Base-by-base conservation (phyloP, 2,888 invertebrate genomes). In the Phalangium opilio region DNA sequence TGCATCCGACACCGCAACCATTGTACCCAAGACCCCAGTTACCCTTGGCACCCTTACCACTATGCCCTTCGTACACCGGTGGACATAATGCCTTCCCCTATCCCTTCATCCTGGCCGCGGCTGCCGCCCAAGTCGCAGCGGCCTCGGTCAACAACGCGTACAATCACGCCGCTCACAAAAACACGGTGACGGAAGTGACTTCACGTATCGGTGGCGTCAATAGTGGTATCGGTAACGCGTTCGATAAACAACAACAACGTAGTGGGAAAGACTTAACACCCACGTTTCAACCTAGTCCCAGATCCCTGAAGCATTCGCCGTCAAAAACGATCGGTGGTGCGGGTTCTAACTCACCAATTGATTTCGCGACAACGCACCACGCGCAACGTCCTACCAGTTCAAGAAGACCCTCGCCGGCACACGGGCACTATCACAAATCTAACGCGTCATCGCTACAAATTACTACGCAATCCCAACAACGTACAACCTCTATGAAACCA, bases 1-100 rank as follows among this genome's bases (percentile, higher is more conserved):
- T 52, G 48, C 50, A 52, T 17, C 50, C 52, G 3, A 44, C 52
- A 15, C 48, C 52, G 5, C 50, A 52, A 32, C 50, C 48, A 3
- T 45, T 50, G 3, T 52, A 50, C 40, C 44, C 52, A 21, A 41
- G 52, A 17, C 41, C 52, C 3, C 52, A 52, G 14, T 41, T 50
- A 12, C 52, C 52, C 2, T 43, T 52, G 18, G 47, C 52, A 4
- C 52, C 52, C 14, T 33, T 52, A 5, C 52, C 52, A 3, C 36
- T 52, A 20, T 46, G 50, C 1, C 52, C 52, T 7, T 45, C 48
- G 3, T 51, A 51, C 41, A 44, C 48, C 11, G 50, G 49, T 49
- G 47, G 48, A 3, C 49, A 49, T 7, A 49, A 49, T n/a, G 44
- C 47, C 10, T 38, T 48, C 14, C 18, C 42, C 17, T 49, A 51